Conservation (phyloP, 2,888 invertebrate species). For the Cheilosia vulpina region DNA sequence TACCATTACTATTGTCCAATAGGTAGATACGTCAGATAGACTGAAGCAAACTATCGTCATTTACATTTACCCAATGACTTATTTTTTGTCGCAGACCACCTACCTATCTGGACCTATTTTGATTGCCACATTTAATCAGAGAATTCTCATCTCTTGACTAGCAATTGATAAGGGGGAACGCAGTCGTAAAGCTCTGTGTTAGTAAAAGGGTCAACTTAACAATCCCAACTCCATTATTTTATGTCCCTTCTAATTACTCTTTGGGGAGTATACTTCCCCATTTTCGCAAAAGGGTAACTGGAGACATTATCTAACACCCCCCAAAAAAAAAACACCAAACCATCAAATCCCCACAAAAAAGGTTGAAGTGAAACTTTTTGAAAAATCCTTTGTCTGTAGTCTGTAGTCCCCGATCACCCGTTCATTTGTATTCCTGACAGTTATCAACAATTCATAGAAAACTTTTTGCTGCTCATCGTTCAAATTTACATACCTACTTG, state of each 20-base stretch:
- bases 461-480: conserved; percentile 61
- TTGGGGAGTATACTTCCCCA: conserved; percentile 30
- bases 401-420: conserved; percentile 27
- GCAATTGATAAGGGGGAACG: not conserved
- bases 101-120: not conserved
- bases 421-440: conserved; percentile 69
- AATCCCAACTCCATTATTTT: conserved; percentile 25
- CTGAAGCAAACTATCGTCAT: too few species aligned
- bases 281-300: conserved; percentile 8
- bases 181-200: not conserved
- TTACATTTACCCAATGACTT: too few species aligned
- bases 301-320: not conserved
- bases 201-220: conserved; percentile 23
- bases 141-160: conserved; percentile 1
- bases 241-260: conserved; percentile 54
- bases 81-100: not conserved
- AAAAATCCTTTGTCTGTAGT: conserved; percentile 18
- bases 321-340: conserved; percentile 5
- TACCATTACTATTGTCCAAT: too few species aligned
- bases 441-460: conserved; percentile 71
- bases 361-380: conserved; percentile 31
- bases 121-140: conserved; percentile 17
- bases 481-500: conserved; percentile 64
- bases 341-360: conserved; percentile 15
- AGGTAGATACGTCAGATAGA: too few species aligned